Percentiles rank a stretch among this genome's conserved stretches.
These are phyloP conservation scores for Sander lucioperca DNA, from an alignment of 2,113 vertebrate genomes.

Conservation along the genomic window DNA sequence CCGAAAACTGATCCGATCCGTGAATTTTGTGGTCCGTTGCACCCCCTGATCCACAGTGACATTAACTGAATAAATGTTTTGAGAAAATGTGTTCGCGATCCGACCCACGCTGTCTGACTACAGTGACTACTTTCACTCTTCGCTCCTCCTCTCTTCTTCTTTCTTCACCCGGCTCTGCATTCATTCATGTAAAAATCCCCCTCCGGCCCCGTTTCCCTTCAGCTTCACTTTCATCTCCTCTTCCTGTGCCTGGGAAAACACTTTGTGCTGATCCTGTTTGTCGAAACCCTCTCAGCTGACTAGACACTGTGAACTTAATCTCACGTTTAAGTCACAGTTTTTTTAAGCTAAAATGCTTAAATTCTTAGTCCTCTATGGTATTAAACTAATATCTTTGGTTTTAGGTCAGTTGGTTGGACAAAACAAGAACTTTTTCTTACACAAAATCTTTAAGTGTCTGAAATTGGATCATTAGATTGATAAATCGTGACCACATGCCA, in stretches of 20 bases:
- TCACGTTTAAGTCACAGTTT: too few relatives aligned
- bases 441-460: too few relatives aligned
- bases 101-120: neutral
- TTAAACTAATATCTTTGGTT: neutral
- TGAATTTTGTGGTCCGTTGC: too few relatives aligned
- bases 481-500: neutral
- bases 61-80: too few relatives aligned
- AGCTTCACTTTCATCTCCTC: constrained; percentile 6
- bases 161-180: neutral
- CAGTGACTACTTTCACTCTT: neutral
- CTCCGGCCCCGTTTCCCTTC: constrained; percentile 31
- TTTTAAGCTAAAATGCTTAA: too few relatives aligned
- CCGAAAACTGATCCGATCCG: too few relatives aligned
- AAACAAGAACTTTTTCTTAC: neutral
- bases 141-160: neutral
- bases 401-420: neutral
- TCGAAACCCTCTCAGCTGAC: neutral
- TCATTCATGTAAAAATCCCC: constrained; percentile 39
- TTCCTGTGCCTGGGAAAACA: neutral
- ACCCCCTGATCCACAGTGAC: too few relatives aligned
- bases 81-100: neutral
- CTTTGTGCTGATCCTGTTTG: neutral
- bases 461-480: too few relatives aligned
- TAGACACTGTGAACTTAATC: too few relatives aligned
- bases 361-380: too few relatives aligned